Base-by-base conservation (phyloP, 2,888 invertebrate species). In the Apodemia hepburni region DNA sequence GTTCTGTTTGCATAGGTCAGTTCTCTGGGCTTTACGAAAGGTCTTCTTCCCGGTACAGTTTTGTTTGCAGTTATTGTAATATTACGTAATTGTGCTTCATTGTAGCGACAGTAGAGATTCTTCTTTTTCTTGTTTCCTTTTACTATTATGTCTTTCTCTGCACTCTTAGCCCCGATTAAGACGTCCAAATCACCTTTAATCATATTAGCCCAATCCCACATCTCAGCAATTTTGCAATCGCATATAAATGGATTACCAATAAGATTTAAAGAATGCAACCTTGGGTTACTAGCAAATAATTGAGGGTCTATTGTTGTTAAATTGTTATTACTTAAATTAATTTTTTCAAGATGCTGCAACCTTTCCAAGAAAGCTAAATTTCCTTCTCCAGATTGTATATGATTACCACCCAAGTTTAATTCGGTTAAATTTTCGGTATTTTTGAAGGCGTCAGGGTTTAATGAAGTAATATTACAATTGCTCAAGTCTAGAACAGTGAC, bases 191-290 rank as follows among this genome's bases (percentile, higher is more conserved):
- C 93, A 12, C 93, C 93, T 72, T 94, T 94, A 45, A 92, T 92
- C 79, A 94, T 92, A 47, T 93, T 84, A 0, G 95, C 95, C 95
- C 95, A 95, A 71, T 94, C 93, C 95, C 95, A 95, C 88, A 95
- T 93, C 64, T 94, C 94, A 0, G 93, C 93, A 29, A 95, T 92
- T 67, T 93, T 93, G 71, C 95, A 95, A 71, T 94, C 93, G 73
- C 95, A 95, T 63, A 92, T 82, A 85, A 95, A 95, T 2, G 94
- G 95, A 81, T 95, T 95, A 3, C 94, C 94, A 9, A 95, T 85
- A 7, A 95, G 81, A 73, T 94, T 94, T 59, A 95, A 71, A 3
- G 93, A 93, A 64, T 92, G 82, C 5, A 95, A 74, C 65, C 91
- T 92, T 0, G 92, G 92, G 79, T 95, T 95, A 60, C 87, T 82